These are phyloP conservation scores for Progne subis DNA, from an alignment of 2,113 vertebrate genomes.

Conservation along the genomic window DNA sequence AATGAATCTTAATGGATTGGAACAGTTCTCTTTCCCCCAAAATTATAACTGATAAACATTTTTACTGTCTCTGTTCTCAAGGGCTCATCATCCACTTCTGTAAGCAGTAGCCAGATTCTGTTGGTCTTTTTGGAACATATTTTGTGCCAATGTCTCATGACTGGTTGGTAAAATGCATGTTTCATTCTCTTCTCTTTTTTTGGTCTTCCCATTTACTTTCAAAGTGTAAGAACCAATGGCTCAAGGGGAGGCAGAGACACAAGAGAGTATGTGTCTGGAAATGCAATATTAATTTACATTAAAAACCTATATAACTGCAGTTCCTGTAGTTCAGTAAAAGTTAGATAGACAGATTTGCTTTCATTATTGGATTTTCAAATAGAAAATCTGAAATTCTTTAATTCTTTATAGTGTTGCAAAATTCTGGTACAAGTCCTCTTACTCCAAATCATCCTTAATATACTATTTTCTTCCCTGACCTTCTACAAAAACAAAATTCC, in stretches of 20 bases:
- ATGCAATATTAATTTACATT: not conserved
- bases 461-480: not conserved
- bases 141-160: not conserved
- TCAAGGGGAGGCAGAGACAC: not conserved
- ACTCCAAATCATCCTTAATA: not conserved
- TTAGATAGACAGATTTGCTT: not conserved
- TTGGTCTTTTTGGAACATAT: not conserved
- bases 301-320: not conserved
- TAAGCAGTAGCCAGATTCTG: not conserved
- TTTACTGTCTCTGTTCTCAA: not conserved
- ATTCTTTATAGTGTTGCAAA: not conserved
- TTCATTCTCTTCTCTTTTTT: not conserved
- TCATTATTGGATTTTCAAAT: not conserved
- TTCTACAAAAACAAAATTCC: not conserved
- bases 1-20: not conserved
- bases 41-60: not conserved
- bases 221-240: not conserved
- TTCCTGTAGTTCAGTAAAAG: not conserved
- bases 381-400: not conserved
- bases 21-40: not conserved
- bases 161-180: accelerated
- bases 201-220: not conserved
- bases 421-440: not conserved
- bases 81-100: not conserved
- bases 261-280: not conserved